Percentiles rank a stretch among this genome's conserved stretches.
Evolutionary conservation across 2,888 invertebrate genomes (phyloP).

Genomic region (Troides helena): DNA sequence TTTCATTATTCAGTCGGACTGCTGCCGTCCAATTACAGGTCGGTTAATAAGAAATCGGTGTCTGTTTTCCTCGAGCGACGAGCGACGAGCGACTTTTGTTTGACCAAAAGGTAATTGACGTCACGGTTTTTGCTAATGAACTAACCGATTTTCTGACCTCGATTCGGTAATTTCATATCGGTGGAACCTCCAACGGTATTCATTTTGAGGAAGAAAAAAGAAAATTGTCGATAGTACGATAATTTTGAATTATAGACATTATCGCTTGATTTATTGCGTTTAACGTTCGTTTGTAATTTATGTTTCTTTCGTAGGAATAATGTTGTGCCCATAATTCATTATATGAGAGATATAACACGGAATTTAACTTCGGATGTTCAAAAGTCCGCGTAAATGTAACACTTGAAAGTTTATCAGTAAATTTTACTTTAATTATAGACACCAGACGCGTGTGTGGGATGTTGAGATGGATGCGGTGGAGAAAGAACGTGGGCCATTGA

Average conservation of each 20-base stretch:
- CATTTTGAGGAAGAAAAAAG: no score
- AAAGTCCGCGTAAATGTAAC: no score
- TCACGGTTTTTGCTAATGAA: slow-evolving; percentile 14
- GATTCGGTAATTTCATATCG: neutral
- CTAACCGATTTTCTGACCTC: slow-evolving; percentile 14
- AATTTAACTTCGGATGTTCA: no score
- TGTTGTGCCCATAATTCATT: no score
- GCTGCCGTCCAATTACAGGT: slow-evolving; percentile 6
- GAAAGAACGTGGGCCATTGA: slow-evolving; percentile 16
- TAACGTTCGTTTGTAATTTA: no score
- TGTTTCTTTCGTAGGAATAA: no score
- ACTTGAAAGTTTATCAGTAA: no score
- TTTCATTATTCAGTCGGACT: slow-evolving; percentile 14
- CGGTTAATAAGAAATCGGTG: slow-evolving; percentile 11
- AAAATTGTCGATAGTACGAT: no score
- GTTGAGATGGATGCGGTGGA: slow-evolving; percentile 10
- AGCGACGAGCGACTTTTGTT: slow-evolving; percentile 6
- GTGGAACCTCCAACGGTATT: no score
- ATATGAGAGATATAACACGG: no score
- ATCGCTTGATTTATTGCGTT: no score
- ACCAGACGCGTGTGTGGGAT: slow-evolving; percentile 15
- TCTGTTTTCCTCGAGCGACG: slow-evolving; percentile 15
- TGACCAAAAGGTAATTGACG: slow-evolving; percentile 21
- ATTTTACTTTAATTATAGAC: neutral
- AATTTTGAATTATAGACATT: no score